Evolutionary conservation across 2,888 invertebrate genomes (phyloP).

Genomic region (Erebia palarica): DNA sequence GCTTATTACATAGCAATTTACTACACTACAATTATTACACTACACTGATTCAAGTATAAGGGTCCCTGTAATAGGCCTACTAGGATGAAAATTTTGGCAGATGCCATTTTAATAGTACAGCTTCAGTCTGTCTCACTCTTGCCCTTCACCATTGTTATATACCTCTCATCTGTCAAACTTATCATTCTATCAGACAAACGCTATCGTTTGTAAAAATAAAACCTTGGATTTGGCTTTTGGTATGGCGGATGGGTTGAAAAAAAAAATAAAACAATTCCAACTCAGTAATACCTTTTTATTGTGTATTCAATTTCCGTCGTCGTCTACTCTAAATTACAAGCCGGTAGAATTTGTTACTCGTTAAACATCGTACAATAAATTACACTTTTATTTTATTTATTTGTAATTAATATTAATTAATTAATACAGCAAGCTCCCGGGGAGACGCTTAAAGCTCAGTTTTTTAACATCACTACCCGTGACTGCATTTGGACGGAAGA

Average conservation of each 20-base stretch:
- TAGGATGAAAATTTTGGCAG: too few species aligned
- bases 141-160: too few species aligned
- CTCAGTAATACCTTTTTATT: slow-evolving; percentile 49
- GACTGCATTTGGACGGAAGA: slow-evolving; percentile 32
- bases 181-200: too few species aligned
- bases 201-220: too few species aligned
- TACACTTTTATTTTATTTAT: slow-evolving; percentile 30
- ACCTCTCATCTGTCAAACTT: too few species aligned
- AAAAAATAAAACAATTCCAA: slow-evolving; percentile 22
- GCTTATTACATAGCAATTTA: too few species aligned
- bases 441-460: slow-evolving; percentile 48
- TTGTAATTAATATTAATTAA: slow-evolving; percentile 21
- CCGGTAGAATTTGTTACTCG: slow-evolving; percentile 37
- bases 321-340: slow-evolving; percentile 49
- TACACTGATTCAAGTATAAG: too few species aligned
- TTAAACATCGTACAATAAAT: slow-evolving; percentile 36
- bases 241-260: slow-evolving; percentile 12
- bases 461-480: slow-evolving; percentile 36
- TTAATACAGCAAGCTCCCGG: slow-evolving; percentile 36
- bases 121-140: too few species aligned
- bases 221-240: too few species aligned
- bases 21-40: too few species aligned
- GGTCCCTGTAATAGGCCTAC: too few species aligned
- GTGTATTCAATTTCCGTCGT: slow-evolving; percentile 44
- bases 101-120: too few species aligned